Conservation (phyloP, 2,888 invertebrate genomes). For the Saturnia pavonia region DNA sequence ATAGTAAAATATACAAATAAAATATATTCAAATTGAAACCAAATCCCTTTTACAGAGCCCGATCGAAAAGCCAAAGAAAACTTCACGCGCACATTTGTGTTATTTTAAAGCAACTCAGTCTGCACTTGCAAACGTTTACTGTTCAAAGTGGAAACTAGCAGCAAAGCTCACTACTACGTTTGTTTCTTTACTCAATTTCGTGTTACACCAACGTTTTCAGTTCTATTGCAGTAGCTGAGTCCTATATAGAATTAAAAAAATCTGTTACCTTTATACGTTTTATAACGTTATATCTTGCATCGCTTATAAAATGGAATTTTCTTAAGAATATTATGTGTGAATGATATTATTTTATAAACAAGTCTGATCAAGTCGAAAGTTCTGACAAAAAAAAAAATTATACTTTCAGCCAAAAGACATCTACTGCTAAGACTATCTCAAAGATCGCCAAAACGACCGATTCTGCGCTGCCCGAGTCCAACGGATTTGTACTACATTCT, state of each 20-base stretch:
- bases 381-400: too few species aligned
- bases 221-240: not conserved
- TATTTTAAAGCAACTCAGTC: slow-evolving; percentile 33
- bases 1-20: not conserved
- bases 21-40: slow-evolving; percentile 17
- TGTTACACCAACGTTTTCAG: slow-evolving; percentile 2
- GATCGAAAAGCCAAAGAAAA: slow-evolving; percentile 20
- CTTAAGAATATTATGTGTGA: not conserved
- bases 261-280: not conserved
- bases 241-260: not conserved
- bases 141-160: slow-evolving; percentile 30
- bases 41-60: slow-evolving; percentile 11
- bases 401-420: too few species aligned
- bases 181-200: slow-evolving; percentile 20
- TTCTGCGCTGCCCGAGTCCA: too few species aligned
- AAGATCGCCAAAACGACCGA: too few species aligned
- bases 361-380: too few species aligned
- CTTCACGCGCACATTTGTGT: slow-evolving; percentile 27
- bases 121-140: slow-evolving; percentile 30
- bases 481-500: too few species aligned
- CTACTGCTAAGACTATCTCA: too few species aligned
- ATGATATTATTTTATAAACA: not conserved
- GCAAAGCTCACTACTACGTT: slow-evolving; percentile 25
- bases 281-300: not conserved
- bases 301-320: slow-evolving; percentile 16